phyloP scores from a whole-genome alignment of 2,888 invertebrate species.

The Furcula furcula region DNA sequence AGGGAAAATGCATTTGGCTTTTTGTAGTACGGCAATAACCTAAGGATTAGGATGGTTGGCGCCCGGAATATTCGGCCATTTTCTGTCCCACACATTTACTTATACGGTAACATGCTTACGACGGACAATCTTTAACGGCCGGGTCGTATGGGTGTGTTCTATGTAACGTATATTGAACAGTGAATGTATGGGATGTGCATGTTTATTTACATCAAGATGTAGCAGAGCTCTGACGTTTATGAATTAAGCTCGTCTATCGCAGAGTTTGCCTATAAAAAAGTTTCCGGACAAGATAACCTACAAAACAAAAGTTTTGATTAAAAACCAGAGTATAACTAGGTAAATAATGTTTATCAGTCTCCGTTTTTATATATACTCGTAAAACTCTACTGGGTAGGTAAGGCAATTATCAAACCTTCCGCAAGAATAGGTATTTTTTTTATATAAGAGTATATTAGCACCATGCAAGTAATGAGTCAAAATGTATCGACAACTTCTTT shows the following conservation, averaged over 20 bases:
- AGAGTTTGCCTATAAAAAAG: no score
- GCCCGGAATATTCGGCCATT: slow-evolving; percentile 47
- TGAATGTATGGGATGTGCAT: not conserved
- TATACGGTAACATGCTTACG: slow-evolving; percentile 45
- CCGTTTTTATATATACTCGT: no score
- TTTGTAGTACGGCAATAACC: slow-evolving; percentile 75
- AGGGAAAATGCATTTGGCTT: slow-evolving; percentile 74
- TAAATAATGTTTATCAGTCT: no score
- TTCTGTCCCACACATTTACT: slow-evolving; percentile 45
- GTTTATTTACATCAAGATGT: not conserved
- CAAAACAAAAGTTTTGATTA: no score
- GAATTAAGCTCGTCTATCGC: no score
- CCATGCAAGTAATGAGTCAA: not conserved
- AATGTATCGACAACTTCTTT: not conserved
- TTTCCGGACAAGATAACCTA: no score
- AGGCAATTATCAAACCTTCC: no score
- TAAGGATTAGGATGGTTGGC: slow-evolving; percentile 53
- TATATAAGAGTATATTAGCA: not conserved
- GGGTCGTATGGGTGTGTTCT: slow-evolving; percentile 25
- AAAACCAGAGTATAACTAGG: no score
- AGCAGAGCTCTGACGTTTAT: no score
- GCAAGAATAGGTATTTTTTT: not conserved
- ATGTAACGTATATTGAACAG: slow-evolving; percentile 18
- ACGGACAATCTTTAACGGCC: slow-evolving; percentile 40
- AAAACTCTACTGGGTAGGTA: no score